These are phyloP conservation scores for Agrotis segetum DNA, from an alignment of 2,888 invertebrate genomes.

Conservation along the genomic window DNA sequence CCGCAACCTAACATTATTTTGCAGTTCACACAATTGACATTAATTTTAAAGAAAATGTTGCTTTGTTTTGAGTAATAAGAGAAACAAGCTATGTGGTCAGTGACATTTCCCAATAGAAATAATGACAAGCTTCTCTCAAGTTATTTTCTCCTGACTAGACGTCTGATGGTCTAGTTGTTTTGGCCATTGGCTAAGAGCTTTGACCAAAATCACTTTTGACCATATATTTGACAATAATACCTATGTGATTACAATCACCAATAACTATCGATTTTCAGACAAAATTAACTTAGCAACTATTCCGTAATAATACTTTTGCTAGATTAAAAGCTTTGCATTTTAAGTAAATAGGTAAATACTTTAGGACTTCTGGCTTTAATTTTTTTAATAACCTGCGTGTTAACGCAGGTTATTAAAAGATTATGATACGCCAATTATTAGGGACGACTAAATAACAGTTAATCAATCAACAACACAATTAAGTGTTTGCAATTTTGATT, in stretches of 20 bases:
- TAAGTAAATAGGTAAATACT: too few species aligned
- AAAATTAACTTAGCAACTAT: too few species aligned
- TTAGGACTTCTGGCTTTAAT: too few species aligned
- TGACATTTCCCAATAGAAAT: background rate
- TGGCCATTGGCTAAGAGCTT: too few species aligned
- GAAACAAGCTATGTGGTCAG: background rate
- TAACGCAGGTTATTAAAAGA: background rate
- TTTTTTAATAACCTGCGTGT: too few species aligned
- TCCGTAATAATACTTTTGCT: too few species aligned
- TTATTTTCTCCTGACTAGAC: background rate
- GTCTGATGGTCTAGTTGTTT: too few species aligned
- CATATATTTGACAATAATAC: too few species aligned
- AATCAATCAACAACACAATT: constrained; percentile 3
- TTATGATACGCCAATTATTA: background rate
- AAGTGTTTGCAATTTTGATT: constrained; percentile 4
- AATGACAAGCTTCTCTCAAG: background rate
- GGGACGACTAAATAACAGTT: background rate
- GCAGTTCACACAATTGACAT: constrained; percentile 12
- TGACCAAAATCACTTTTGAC: too few species aligned
- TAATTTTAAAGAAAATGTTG: background rate
- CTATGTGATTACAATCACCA: too few species aligned
- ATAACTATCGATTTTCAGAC: too few species aligned
- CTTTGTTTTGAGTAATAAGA: background rate
- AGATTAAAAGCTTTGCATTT: too few species aligned
- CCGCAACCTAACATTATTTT: constrained; percentile 9